These are phyloP conservation scores for Helleia helle DNA, from an alignment of 2,888 invertebrate genomes.

Conservation along the genomic window DNA sequence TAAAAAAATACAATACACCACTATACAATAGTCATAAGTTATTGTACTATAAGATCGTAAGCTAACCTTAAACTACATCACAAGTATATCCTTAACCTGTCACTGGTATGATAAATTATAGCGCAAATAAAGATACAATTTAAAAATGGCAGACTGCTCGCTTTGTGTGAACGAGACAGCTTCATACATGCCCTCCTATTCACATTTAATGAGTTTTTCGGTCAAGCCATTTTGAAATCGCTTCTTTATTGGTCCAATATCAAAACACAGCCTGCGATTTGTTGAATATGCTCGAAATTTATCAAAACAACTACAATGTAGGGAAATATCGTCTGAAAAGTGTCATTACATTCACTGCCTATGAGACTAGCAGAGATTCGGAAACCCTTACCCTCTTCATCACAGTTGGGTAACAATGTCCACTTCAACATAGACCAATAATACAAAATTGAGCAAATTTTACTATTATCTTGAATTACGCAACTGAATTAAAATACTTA, in stretches of 20 bases:
- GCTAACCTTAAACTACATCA: conserved; percentile 15
- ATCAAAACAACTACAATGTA: neutral
- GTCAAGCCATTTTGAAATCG: conserved; percentile 1
- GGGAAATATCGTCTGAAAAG: too few relatives aligned
- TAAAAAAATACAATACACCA: conserved; percentile 2
- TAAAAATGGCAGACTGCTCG: neutral
- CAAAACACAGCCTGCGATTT: conserved; percentile 5
- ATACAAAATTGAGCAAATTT: too few relatives aligned
- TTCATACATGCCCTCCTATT: too few relatives aligned
- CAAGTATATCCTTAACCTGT: conserved; percentile 12
- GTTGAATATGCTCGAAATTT: neutral
- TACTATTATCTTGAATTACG: too few relatives aligned
- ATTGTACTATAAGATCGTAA: neutral
- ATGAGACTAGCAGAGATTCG: neutral
- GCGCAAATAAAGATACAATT: too few relatives aligned
- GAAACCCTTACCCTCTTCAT: too few relatives aligned
- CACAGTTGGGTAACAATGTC: too few relatives aligned
- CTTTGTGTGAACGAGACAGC: too few relatives aligned
- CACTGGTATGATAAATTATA: too few relatives aligned
- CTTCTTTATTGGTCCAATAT: neutral
- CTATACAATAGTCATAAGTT: neutral
- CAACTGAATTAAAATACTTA: too few relatives aligned
- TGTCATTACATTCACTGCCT: neutral
- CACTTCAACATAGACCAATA: too few relatives aligned
- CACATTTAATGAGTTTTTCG: too few relatives aligned